These are phyloP conservation scores for Coleophora deauratella DNA, from an alignment of 2,888 invertebrate species.

Conservation along the genomic window DNA sequence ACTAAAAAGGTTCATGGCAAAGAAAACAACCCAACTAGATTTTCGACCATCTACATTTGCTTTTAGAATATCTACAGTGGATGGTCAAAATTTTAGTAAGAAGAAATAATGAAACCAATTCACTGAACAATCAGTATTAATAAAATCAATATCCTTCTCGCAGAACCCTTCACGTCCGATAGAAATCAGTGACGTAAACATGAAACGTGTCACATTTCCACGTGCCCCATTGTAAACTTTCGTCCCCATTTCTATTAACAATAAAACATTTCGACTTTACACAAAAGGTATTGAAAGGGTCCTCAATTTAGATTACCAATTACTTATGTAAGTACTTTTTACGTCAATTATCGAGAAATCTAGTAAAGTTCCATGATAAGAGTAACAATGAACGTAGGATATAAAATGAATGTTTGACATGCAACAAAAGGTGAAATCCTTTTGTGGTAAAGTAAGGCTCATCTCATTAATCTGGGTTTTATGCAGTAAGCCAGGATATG, in stretches of 20 bases:
- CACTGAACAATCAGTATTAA: constrained; percentile 19
- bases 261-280: constrained; percentile 42
- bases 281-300: constrained; percentile 36
- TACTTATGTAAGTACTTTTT: neutral
- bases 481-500: constrained; percentile 61
- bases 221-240: constrained; percentile 59
- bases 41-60: no score
- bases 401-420: no score
- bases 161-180: constrained; percentile 21
- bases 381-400: no score
- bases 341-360: neutral
- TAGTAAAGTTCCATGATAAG: no score
- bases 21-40: no score
- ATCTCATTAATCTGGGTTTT: constrained; percentile 68
- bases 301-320: constrained; percentile 17
- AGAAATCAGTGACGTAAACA: constrained; percentile 50
- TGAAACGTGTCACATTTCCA: constrained; percentile 49
- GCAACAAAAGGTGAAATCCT: constrained; percentile 14
- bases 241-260: constrained; percentile 49
- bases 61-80: no score
- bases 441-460: constrained; percentile 39
- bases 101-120: neutral
- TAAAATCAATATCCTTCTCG: constrained; percentile 19
- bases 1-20: no score
- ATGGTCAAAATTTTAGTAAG: neutral